Conservation (phyloP, 92 coral and sea anemone genomes). For the Zoanthus solanderi region DNA sequence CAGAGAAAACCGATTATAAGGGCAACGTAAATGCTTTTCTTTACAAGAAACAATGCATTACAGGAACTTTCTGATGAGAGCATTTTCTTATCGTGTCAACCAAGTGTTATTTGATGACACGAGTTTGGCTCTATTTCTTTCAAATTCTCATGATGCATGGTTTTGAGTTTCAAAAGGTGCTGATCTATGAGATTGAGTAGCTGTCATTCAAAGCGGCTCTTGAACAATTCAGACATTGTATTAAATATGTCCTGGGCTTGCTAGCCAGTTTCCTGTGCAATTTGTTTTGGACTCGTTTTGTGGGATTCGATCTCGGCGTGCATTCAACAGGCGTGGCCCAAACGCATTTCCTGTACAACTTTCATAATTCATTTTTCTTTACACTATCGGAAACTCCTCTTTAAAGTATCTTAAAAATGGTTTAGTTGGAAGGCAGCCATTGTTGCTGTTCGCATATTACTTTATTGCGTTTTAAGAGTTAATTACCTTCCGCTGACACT, state of each 20-base stretch:
- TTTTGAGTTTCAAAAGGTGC: constrained; percentile 26
- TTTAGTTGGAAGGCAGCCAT: neutral
- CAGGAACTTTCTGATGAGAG: neutral
- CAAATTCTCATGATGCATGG: neutral
- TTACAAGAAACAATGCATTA: neutral
- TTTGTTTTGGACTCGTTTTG: constrained; percentile 11
- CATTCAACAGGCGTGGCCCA: constrained; percentile 43
- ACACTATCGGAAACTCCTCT: neutral
- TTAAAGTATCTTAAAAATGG: neutral
- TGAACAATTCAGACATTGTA: constrained; percentile 43
- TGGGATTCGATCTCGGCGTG: constrained; percentile 12
- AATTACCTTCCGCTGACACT: too few relatives aligned
- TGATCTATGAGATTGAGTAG: neutral
- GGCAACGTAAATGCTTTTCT: constrained; percentile 21
- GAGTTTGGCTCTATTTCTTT: constrained; percentile 10
- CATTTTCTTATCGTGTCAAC: constrained; percentile 41
- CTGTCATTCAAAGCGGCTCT: constrained; percentile 35
- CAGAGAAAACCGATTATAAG: constrained; percentile 50
- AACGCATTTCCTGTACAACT: neutral
- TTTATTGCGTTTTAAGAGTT: too few relatives aligned
- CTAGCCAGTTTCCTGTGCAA: constrained; percentile 17
- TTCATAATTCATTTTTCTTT: neutral
- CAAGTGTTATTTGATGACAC: constrained; percentile 21
- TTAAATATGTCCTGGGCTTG: neutral
- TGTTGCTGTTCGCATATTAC: too few relatives aligned